Base-by-base conservation (phyloP, 2,888 invertebrate species). In the Fissipunctia ypsillon region DNA sequence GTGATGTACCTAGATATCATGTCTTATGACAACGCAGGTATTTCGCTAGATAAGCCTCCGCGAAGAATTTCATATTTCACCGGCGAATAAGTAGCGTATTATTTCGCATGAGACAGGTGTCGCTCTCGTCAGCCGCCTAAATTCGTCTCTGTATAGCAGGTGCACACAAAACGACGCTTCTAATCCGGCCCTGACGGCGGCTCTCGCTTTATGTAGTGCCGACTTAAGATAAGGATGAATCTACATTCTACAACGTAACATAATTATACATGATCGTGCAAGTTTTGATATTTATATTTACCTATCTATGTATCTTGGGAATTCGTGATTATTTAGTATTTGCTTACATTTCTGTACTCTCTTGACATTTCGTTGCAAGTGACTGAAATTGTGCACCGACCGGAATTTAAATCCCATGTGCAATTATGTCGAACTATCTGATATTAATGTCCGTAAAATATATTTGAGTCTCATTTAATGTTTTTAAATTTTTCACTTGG, bases 81-180 rank as follows among this genome's bases (percentile, higher is more conserved):
- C 91, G 90, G 88, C 91, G 90, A 92, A 94, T 94, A 94, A 94
- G 94, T 93, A 94, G 92, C 92, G 93, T 93, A 93, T 94, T 94
- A 94, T 94, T 93, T 94, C 91, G 89, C 90, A 91, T 91, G 91
- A 94, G 95, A 95, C 95, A 95, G 95, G 94, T 95, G 95, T 95
- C 95, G 93, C 94, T 93, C 88, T 89, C 90, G 92, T 91, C 93
- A 91, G 89, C 91, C 90, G 89, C 89, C 92, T 93, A 94, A 94
- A 95, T 95, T 94, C 95, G 93, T 95, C 94, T 94, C 91, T 89
- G 89, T 87, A 90, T 87, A 88, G 91, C 94, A 94, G 95, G 93
- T 94, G 94, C 92, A 93, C 91, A 88, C 89, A 91, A 74, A 92
- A 90, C 91, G 93, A 91, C 88, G 90, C 90, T 86, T 86, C 91